These are phyloP conservation scores for Choristoneura rosaceana DNA, from an alignment of 2,888 invertebrate species.

Conservation along the genomic window DNA sequence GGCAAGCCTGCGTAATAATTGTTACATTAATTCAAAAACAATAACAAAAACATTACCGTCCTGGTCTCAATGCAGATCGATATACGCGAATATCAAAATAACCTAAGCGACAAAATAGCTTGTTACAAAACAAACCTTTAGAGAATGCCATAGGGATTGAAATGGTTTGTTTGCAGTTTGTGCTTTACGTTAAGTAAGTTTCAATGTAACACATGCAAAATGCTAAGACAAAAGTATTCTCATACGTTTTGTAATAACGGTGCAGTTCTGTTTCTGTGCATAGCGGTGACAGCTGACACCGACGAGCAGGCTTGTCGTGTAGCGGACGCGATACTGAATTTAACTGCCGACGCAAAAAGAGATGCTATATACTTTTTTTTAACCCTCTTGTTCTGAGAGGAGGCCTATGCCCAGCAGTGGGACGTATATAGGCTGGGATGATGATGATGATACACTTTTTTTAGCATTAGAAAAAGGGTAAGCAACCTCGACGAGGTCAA, in stretches of 20 bases:
- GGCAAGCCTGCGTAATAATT: not conserved
- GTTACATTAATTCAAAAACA: slow-evolving; percentile 1
- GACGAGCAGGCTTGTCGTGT: not conserved
- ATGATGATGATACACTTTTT: no score
- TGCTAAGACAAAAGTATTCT: slow-evolving; percentile 10
- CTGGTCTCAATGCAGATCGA: not conserved
- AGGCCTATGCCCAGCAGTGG: no score
- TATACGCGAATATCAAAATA: not conserved
- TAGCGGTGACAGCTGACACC: slow-evolving; percentile 7
- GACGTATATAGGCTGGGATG: no score
- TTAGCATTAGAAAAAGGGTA: no score
- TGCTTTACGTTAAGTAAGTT: not conserved
- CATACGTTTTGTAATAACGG: not conserved
- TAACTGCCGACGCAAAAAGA: no score
- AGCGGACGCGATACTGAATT: not conserved
- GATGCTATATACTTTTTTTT: no score
- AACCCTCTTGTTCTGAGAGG: no score
- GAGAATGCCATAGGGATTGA: not conserved
- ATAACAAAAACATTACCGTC: slow-evolving; percentile 2
- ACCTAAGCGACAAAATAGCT: not conserved
- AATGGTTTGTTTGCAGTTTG: not conserved
- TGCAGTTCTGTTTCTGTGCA: slow-evolving; percentile 1
- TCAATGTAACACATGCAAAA: slow-evolving; percentile 3
- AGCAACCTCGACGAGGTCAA: no score
- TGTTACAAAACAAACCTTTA: not conserved